Conservation (phyloP, 1,140 invertebrate species). For the Chironomus tepperi region DNA sequence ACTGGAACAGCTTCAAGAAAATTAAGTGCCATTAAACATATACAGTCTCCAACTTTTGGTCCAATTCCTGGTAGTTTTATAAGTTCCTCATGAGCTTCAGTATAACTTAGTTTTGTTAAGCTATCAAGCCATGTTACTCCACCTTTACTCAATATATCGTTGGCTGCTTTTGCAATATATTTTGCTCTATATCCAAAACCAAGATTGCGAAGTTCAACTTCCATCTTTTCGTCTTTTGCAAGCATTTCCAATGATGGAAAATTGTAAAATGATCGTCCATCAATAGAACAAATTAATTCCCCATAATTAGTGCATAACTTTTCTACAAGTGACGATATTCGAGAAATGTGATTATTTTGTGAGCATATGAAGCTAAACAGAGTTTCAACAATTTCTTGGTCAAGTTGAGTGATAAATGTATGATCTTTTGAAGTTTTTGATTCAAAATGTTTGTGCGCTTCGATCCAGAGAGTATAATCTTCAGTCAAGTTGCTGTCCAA, state of each 20-base stretch:
- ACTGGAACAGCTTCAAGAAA: constrained; percentile 85
- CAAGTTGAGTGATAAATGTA: constrained; percentile 80
- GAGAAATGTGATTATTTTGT: constrained; percentile 89
- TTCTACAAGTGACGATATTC: constrained; percentile 86
- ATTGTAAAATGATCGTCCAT: constrained; percentile 58
- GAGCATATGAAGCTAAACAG: constrained; percentile 95
- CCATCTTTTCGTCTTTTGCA: constrained; percentile 45
- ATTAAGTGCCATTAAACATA: constrained; percentile 92
- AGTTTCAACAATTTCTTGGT: constrained; percentile 88
- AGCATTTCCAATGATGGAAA: constrained; percentile 72
- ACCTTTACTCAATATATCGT: constrained; percentile 55
- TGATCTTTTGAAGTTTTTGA: constrained; percentile 53
- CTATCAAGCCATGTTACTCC: constrained; percentile 60
- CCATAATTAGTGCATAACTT: constrained; percentile 81
- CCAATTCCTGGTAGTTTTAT: constrained; percentile 78
- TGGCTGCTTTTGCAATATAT: constrained; percentile 68
- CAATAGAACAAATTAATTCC: constrained; percentile 55
- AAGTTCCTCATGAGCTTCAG: constrained; percentile 61
- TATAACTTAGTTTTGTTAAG: constrained; percentile 56
- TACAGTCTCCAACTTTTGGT: constrained; percentile 95
- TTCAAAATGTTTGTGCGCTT: constrained; percentile 62
- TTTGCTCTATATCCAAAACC: constrained; percentile 90
- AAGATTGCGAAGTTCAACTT: constrained; percentile 60
- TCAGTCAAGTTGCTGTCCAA: constrained; percentile 57
- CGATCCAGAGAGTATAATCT: constrained; percentile 66